Evolutionary conservation across 2,113 vertebrate genomes (phyloP).

Genomic region (Potamarius usumacintae): DNA sequence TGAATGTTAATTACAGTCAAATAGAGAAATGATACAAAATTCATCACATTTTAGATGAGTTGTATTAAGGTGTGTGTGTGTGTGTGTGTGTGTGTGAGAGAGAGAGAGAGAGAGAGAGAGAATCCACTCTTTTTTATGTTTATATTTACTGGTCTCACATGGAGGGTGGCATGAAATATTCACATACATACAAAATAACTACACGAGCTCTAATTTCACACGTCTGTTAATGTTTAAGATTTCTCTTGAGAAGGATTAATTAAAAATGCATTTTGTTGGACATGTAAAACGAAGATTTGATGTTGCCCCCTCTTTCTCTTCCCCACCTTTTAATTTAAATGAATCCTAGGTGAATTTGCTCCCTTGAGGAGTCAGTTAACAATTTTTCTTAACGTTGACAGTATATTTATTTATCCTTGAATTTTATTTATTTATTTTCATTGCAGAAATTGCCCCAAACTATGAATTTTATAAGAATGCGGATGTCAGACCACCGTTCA

Average conservation of each 20-base stretch:
- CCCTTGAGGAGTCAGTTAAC: conserved; percentile 72
- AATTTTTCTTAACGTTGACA: conserved; percentile 77
- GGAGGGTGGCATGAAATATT: conserved; percentile 72
- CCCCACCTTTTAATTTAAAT: conserved; percentile 68
- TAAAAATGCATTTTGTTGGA: conserved; percentile 81
- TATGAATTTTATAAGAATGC: conserved; percentile 99
- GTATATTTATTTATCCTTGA: conserved; percentile 70
- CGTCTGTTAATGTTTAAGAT: conserved; percentile 75
- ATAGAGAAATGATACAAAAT: conserved; percentile 73
- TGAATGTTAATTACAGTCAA: conserved; percentile 77
- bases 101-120: conserved; percentile 17
- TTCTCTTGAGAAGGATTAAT: conserved; percentile 79
- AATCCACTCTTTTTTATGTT: conserved; percentile 71
- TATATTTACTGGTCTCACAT: conserved; percentile 71
- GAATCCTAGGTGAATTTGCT: conserved; percentile 67
- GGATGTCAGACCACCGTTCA: conserved; percentile 99
- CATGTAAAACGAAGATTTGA: conserved; percentile 77
- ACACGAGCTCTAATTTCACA: conserved; percentile 70
- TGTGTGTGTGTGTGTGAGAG: conserved; percentile 60
- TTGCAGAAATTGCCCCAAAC: conserved; percentile 98
- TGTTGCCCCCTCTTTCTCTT: conserved; percentile 51
- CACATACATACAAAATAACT: conserved; percentile 69
- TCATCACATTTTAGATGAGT: conserved; percentile 67
- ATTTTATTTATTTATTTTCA: conserved; percentile 48
- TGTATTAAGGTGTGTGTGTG: conserved; percentile 66